Percentiles rank a stretch among this genome's conserved stretches.
Evolutionary conservation across 1,140 invertebrate genomes (phyloP).

Genomic region (Sycophaga agraensis): DNA sequence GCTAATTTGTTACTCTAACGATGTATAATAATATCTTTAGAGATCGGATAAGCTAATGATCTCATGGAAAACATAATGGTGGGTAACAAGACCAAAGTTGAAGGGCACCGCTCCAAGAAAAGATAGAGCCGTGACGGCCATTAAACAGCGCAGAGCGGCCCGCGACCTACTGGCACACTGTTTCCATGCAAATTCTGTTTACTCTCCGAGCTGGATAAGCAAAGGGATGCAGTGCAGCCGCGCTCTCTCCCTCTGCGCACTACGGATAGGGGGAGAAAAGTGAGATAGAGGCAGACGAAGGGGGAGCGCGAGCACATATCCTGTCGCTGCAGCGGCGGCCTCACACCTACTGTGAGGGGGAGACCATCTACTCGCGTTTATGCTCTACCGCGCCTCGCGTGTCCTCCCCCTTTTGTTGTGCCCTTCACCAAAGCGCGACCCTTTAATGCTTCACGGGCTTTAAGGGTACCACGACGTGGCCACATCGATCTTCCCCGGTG

Average conservation of each 20-base stretch:
- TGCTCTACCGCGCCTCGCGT: not conserved
- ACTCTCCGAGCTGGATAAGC: slow-evolving; percentile 31
- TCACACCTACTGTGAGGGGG: not conserved
- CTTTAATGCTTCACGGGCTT: not conserved
- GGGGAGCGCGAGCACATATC: not conserved
- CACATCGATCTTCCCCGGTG: too few relatives aligned
- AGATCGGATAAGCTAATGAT: too few relatives aligned
- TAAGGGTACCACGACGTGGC: too few relatives aligned
- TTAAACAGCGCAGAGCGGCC: not conserved
- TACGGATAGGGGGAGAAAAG: too few relatives aligned
- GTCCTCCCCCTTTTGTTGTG: not conserved
- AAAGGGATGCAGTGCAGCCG: slow-evolving; percentile 18
- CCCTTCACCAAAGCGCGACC: not conserved
- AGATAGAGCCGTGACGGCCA: not conserved
- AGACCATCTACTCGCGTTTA: not conserved
- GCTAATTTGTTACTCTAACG: too few relatives aligned
- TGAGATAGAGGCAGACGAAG: not conserved
- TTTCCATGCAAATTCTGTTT: slow-evolving; percentile 42
- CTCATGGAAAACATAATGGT: too few relatives aligned
- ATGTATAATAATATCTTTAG: too few relatives aligned
- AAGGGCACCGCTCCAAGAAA: too few relatives aligned
- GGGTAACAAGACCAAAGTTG: too few relatives aligned
- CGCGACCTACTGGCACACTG: slow-evolving; percentile 40
- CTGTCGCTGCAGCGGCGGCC: not conserved
- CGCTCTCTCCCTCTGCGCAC: not conserved